Evolutionary conservation across 2,113 vertebrate species (phyloP).

Genomic region (Bolborhynchus lineola): DNA sequence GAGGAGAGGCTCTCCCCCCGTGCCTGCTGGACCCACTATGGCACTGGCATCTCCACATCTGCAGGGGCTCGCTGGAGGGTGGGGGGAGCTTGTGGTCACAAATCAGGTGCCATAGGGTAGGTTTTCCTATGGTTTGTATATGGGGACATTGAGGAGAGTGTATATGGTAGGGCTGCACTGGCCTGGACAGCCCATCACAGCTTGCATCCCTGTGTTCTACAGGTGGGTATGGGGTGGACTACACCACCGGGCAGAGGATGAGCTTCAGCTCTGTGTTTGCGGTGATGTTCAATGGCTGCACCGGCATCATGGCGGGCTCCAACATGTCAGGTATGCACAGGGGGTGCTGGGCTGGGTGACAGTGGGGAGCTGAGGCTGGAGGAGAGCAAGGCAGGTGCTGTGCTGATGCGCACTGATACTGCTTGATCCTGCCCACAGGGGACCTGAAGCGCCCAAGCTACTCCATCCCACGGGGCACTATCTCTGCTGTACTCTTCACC

Average conservation of each 20-base stretch:
- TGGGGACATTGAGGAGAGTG: neutral
- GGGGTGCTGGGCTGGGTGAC: neutral
- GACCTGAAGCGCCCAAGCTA: slow-evolving; percentile 88
- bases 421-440: slow-evolving; percentile 56
- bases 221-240: slow-evolving; percentile 73
- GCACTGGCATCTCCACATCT: neutral
- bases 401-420: neutral
- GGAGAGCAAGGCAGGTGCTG: neutral
- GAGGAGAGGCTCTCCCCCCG: slow-evolving; percentile 4
- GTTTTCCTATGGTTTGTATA: neutral
- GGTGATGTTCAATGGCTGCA: slow-evolving; percentile 35
- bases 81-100: neutral
- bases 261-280: slow-evolving; percentile 22
- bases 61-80: neutral
- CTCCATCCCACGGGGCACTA: slow-evolving; percentile 89
- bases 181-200: neutral
- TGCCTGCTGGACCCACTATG: rapidly evolving
- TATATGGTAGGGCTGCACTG: neutral
- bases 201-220: neutral
- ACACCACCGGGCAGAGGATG: slow-evolving; percentile 21
- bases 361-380: neutral
- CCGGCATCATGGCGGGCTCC: slow-evolving; percentile 44
- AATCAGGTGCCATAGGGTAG: neutral
- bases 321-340: slow-evolving; percentile 26
- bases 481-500: slow-evolving; percentile 89